Base-by-base conservation (phyloP, 2,113 vertebrate genomes). In the Pica pica region DNA sequence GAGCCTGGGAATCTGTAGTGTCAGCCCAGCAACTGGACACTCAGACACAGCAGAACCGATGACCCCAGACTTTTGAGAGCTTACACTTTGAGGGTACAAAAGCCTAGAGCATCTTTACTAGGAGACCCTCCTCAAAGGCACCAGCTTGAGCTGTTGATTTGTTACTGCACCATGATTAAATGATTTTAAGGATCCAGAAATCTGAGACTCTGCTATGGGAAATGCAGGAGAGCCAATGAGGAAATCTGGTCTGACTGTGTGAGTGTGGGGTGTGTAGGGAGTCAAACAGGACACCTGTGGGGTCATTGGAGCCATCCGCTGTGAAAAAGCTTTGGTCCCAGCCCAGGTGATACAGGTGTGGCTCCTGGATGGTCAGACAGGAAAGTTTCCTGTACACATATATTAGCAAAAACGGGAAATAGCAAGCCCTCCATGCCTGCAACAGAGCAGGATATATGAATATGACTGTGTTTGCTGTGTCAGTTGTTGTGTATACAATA, bases 251-350 rank as follows among this genome's bases (percentile, higher is more conserved):
- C 33, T 59, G 50, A 16, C 31, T 50, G 15, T 7, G 8, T 0
- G 4, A 42, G 17, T 33, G 44, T 33, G 28, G 68, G 33, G 8
- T 24, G 8, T n/a, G 27, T 8, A 55, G n/a, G 68, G 28, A 67
- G 33, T 14, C 16, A 67, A 67, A 33, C 0, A 0, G 13, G 26
- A 17, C 31, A 26, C 30, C 11, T 28, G 26, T 19, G 19, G 26
- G 20, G 24, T 31, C 35, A 35, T 16, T 63, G 35, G 10, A 52
- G 37, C 19, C 27, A 33, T 7, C 8, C 0, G 0, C 60, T 8
- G 8, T 7, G 10, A 59, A 46, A 24, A 50, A 16, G 7, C 13
- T 65, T 60, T 13, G 6, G 37, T 30, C 13, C 16, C 28, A 39
- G 33, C 37, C 11, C 33, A 59, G 21, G 37, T 6, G 19, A 13